Conservation (phyloP, 2,113 vertebrate genomes). For the Plotosus lineatus region DNA sequence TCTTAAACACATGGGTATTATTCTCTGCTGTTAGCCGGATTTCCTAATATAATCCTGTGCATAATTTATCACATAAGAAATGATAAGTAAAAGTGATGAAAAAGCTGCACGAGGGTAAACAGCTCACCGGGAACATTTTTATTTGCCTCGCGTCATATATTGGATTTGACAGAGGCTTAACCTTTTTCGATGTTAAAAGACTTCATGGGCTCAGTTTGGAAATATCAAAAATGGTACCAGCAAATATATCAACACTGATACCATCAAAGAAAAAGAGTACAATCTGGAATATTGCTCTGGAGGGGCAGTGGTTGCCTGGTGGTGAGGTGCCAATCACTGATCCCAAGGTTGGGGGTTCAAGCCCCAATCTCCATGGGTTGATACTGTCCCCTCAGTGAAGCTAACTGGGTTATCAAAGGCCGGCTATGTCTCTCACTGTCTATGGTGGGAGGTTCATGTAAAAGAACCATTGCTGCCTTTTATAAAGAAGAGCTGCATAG, state of each 20-base stretch:
- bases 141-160: not conserved
- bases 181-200: not conserved
- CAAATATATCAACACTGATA: not conserved
- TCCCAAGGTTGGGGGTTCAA: no score
- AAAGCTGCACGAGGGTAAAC: not conserved
- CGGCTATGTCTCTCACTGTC: no score
- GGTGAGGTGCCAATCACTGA: no score
- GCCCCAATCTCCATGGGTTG: no score
- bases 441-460: no score
- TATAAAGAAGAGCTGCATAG: no score
- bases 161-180: not conserved
- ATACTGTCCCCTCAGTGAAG: no score
- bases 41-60: not conserved
- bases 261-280: not conserved
- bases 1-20: not conserved
- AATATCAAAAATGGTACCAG: not conserved
- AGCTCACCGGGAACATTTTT: not conserved
- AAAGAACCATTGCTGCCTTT: no score
- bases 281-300: no score
- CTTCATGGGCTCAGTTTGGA: not conserved
- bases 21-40: not conserved
- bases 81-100: no score
- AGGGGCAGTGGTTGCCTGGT: no score
- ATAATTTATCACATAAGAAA: not conserved
- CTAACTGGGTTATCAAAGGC: no score